These are phyloP conservation scores for Chrysotoxum bicinctum DNA, from an alignment of 2,888 invertebrate genomes.

Conservation along the genomic window DNA sequence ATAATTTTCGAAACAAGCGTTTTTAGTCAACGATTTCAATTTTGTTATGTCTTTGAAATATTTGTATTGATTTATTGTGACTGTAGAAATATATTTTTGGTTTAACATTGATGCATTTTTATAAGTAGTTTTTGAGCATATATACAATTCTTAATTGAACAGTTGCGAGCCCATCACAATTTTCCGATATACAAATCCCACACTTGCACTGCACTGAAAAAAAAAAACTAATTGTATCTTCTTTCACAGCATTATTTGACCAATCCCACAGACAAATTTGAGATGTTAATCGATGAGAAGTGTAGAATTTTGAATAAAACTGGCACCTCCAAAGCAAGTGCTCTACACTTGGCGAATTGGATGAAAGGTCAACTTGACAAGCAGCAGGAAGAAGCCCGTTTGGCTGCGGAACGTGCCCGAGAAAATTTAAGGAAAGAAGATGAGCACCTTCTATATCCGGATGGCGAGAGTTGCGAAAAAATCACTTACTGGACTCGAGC, in stretches of 20 bases:
- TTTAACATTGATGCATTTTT: neutral
- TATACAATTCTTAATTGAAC: neutral
- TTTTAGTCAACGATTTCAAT: slow-evolving; percentile 81
- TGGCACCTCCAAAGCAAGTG: slow-evolving; percentile 87
- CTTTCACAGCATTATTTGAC: slow-evolving; percentile 71
- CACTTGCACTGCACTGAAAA: slow-evolving; percentile 27
- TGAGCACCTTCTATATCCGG: slow-evolving; percentile 77
- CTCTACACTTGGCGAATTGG: slow-evolving; percentile 90
- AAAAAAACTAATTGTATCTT: neutral
- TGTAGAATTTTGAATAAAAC: slow-evolving; percentile 85
- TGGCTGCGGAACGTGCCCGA: slow-evolving; percentile 77
- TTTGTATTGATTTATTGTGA: slow-evolving; percentile 31
- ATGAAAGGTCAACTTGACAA: slow-evolving; percentile 89
- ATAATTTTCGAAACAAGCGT: slow-evolving; percentile 78
- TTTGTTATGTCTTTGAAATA: slow-evolving; percentile 2
- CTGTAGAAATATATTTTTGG: slow-evolving; percentile 33
- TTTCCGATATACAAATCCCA: slow-evolving; percentile 75
- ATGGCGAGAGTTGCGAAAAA: slow-evolving; percentile 79
- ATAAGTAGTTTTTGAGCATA: slow-evolving; percentile 48
- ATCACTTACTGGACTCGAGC: slow-evolving; percentile 87
- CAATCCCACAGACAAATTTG: slow-evolving; percentile 82
- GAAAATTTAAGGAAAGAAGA: slow-evolving; percentile 80
- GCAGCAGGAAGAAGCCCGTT: slow-evolving; percentile 82
- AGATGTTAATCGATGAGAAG: slow-evolving; percentile 85
- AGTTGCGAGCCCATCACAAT: slow-evolving; percentile 81